A percentile compares a stretch with the other conserved stretches of the same genome.
phyloP scores from a whole-genome alignment of 2,797 vertebrate genomes.

The Zenarchopterus dispar region DNA sequence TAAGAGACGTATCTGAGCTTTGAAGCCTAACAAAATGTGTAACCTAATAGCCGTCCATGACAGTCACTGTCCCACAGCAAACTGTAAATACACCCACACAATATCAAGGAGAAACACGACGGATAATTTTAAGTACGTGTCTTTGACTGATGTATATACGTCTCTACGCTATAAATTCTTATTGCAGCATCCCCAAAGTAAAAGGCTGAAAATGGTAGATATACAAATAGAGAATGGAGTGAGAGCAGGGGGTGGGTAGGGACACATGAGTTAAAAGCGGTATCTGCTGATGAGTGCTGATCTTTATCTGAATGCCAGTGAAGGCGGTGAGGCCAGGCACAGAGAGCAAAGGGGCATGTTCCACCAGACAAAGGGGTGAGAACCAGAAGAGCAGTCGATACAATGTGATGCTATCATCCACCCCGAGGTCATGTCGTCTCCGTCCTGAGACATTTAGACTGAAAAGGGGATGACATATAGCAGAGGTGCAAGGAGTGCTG shows the following conservation, averaged over 20 bases:
- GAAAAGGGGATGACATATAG: background rate
- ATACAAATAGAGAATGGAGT: conserved; percentile 33
- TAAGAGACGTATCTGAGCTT: conserved; percentile 21
- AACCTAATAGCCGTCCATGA: conserved; percentile 34
- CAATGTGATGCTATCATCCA: conserved; percentile 59
- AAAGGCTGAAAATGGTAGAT: conserved; percentile 38
- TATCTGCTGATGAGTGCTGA: conserved; percentile 69
- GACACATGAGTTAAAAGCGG: conserved; percentile 31
- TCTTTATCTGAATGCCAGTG: conserved; percentile 53
- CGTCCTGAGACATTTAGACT: conserved; percentile 9
- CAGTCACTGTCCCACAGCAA: conserved; percentile 12
- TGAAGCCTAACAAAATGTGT: conserved; percentile 51
- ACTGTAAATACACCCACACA: conserved; percentile 12
- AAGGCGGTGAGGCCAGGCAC: conserved; percentile 27
- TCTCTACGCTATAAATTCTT: conserved; percentile 46
- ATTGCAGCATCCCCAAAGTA: conserved; percentile 52
- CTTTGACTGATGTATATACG: conserved; percentile 17
- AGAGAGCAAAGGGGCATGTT: conserved; percentile 32
- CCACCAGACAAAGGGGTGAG: conserved; percentile 47
- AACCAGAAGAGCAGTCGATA: conserved; percentile 35
- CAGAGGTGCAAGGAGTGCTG: conserved; percentile 5
- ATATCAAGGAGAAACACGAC: conserved; percentile 13
- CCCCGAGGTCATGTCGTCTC: conserved; percentile 43
- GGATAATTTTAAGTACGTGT: conserved; percentile 25
- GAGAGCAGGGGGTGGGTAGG: conserved; percentile 13